phyloP scores from a whole-genome alignment of 2,888 invertebrate genomes.

The Conops quadrifasciatus region DNA sequence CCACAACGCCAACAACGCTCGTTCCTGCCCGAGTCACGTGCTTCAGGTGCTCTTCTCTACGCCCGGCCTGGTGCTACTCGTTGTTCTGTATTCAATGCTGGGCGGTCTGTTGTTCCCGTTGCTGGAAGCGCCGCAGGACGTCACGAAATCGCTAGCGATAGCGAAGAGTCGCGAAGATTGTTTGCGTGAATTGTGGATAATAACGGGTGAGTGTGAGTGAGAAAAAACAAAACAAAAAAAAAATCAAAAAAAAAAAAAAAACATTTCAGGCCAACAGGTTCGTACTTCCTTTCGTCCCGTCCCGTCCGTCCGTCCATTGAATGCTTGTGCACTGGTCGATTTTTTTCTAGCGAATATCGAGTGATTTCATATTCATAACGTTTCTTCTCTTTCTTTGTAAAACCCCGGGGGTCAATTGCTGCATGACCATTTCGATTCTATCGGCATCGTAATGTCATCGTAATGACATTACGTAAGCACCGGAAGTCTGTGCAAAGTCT shows the following conservation, averaged over 20 bases:
- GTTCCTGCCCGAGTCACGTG: constrained; percentile 53
- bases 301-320: background rate
- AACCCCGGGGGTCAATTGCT: no score
- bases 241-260: constrained; percentile 2
- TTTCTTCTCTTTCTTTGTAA: no score
- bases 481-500: no score
- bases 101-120: constrained; percentile 80
- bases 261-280: background rate
- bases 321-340: background rate
- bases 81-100: constrained; percentile 77
- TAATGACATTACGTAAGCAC: no score
- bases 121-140: constrained; percentile 76
- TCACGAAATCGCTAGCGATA: constrained; percentile 70
- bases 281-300: background rate
- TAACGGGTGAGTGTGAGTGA: constrained; percentile 72
- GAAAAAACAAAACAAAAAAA: background rate
- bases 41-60: constrained; percentile 63
- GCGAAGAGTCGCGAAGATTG: constrained; percentile 74
- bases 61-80: constrained; percentile 74
- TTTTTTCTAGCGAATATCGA: no score
- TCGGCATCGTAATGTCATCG: no score
- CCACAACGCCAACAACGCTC: constrained; percentile 20
- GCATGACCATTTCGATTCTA: no score
- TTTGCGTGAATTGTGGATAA: constrained; percentile 78
- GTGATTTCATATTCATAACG: no score